Conservation (phyloP, 2,797 vertebrate species). For the Anguilla obscura region DNA sequence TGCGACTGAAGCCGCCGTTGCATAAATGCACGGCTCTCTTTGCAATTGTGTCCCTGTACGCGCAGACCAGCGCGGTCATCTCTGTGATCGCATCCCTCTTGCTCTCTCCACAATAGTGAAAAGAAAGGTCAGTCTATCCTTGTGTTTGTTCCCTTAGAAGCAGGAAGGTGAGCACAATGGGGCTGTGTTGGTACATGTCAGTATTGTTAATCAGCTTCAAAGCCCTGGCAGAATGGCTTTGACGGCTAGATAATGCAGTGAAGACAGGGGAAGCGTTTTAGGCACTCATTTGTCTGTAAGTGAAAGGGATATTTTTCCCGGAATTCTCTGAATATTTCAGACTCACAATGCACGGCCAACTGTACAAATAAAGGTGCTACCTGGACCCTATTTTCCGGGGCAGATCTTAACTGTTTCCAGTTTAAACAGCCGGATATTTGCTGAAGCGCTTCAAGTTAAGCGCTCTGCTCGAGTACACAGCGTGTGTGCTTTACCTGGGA, state of each 20-base stretch:
- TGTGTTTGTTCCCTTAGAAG: conserved; percentile 37
- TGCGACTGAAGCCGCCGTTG: not conserved
- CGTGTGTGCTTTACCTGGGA: not conserved
- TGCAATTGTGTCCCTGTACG: not conserved
- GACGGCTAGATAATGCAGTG: not conserved
- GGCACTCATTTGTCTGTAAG: not conserved
- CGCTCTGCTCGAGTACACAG: not conserved
- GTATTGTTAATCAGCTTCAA: not conserved
- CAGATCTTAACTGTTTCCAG: not conserved
- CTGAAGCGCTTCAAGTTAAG: not conserved
- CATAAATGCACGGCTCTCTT: not conserved
- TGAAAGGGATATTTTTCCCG: not conserved
- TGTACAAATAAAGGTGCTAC: not conserved
- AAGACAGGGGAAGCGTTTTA: not conserved
- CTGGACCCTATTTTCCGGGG: not conserved
- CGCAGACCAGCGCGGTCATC: not conserved
- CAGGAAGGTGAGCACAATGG: conserved; percentile 28
- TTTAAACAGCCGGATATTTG: not conserved
- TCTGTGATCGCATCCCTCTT: not conserved
- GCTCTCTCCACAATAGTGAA: not conserved
- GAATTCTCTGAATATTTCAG: not conserved
- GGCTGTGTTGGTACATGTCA: conserved; percentile 34
- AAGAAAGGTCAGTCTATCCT: conserved; percentile 38
- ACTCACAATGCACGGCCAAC: not conserved
- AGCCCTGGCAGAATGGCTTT: not conserved